A percentile compares a stretch with the other conserved stretches of the same genome.
phyloP scores from a whole-genome alignment of 2,888 invertebrate genomes.

The Drosophila maculinotata region DNA sequence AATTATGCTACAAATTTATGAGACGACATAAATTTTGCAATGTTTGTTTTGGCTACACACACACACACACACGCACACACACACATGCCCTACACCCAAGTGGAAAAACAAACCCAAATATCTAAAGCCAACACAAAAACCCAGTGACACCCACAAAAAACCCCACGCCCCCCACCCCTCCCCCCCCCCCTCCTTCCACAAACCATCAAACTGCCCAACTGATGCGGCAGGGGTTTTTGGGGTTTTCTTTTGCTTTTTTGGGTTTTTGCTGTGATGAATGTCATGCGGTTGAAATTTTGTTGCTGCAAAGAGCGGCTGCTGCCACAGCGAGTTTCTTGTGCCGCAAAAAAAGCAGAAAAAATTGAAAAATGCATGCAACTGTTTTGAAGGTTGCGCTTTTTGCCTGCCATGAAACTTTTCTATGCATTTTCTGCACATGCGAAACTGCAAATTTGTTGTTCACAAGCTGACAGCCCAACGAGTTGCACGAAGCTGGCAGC shows the following conservation, averaged over 20 bases:
- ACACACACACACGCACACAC: slow-evolving; percentile 23
- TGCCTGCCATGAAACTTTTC: slow-evolving; percentile 53
- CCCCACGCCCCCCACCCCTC: background rate
- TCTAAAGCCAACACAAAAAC: slow-evolving; percentile 65
- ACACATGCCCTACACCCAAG: slow-evolving; percentile 22
- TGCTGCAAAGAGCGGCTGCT: slow-evolving; percentile 31
- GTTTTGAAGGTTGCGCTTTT: slow-evolving; percentile 71
- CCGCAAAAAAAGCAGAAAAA: slow-evolving; percentile 26
- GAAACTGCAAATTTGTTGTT: slow-evolving; percentile 42
- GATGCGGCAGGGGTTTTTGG: slow-evolving; percentile 32
- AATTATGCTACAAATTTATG: slow-evolving; percentile 81
- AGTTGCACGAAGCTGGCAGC: slow-evolving; percentile 53
- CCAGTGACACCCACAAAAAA: slow-evolving; percentile 40
- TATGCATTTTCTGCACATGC: slow-evolving; percentile 50
- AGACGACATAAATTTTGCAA: slow-evolving; percentile 81
- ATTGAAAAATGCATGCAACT: slow-evolving; percentile 79
- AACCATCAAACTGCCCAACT: slow-evolving; percentile 38
- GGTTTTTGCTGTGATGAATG: slow-evolving; percentile 70
- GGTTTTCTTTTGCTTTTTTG: slow-evolving; percentile 6
- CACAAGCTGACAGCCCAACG: slow-evolving; percentile 64
- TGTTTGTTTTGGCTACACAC: slow-evolving; percentile 76
- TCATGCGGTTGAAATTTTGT: slow-evolving; percentile 79
- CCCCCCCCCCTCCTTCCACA: background rate
- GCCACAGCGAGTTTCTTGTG: slow-evolving; percentile 40
- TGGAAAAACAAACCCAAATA: slow-evolving; percentile 73